Evolutionary conservation across 2,888 invertebrate genomes (phyloP).

Genomic region (Melikaiella ostensackeni): DNA sequence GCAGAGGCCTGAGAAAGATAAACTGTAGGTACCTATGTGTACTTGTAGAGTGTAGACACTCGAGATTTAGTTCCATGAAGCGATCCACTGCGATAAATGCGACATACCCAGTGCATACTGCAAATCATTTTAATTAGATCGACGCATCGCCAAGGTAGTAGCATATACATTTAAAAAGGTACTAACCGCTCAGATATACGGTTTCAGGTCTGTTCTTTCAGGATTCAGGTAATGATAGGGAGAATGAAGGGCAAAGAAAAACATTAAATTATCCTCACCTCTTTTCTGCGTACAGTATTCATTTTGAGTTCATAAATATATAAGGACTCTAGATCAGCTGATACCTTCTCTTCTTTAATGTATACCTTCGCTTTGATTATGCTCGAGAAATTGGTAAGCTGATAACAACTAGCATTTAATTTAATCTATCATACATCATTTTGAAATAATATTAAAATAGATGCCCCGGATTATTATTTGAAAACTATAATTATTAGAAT

Average conservation of each 20-base stretch:
- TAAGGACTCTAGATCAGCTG: not conserved
- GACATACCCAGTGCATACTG: not conserved
- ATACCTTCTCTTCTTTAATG: not conserved
- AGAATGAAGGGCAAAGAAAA: not conserved
- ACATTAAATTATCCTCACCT: not conserved
- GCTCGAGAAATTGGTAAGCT: not conserved
- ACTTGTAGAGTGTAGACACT: slow-evolving; percentile 3
- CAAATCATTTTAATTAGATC: slow-evolving; percentile 7
- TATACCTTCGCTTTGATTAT: not conserved
- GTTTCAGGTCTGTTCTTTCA: not conserved
- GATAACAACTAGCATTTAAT: too few species aligned
- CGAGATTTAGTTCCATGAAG: slow-evolving; percentile 12
- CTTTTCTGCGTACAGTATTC: not conserved
- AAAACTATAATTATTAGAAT: too few species aligned
- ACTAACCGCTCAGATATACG: not conserved
- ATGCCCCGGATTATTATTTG: not conserved
- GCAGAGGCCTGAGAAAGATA: not conserved
- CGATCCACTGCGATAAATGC: not conserved
- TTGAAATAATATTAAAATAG: not conserved
- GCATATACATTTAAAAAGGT: not conserved
- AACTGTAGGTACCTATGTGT: not conserved
- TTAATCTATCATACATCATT: not conserved
- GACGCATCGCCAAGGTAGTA: not conserved
- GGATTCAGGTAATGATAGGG: not conserved
- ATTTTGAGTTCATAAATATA: slow-evolving; percentile 2